Percentiles rank a stretch among this genome's conserved stretches.
Conservation (phyloP, 2,888 invertebrate species). For the Orthonychiurus folsomi region DNA sequence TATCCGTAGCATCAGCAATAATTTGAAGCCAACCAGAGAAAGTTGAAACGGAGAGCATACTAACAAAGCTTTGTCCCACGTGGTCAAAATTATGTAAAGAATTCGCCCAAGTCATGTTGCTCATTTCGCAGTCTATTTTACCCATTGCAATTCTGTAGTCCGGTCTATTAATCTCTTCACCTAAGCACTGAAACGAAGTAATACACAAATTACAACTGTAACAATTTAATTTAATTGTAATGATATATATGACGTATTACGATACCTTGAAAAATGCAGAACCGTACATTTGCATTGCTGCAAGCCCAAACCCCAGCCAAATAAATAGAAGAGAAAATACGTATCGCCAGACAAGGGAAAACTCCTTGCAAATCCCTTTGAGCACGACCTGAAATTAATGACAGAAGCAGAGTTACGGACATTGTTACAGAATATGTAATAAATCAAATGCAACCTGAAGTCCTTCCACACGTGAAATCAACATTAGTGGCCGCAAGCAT, state of each 20-base stretch:
- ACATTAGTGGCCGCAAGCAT: neutral
- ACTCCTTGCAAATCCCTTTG: neutral
- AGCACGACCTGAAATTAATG: neutral
- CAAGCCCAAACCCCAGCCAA: neutral
- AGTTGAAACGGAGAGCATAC: neutral
- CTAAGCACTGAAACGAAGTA: too few relatives aligned
- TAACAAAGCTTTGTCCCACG: neutral
- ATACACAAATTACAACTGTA: too few relatives aligned
- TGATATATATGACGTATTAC: too few relatives aligned
- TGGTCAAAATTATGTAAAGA: neutral
- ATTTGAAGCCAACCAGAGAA: neutral
- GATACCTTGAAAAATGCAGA: too few relatives aligned
- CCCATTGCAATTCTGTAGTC: neutral
- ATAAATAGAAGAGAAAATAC: neutral
- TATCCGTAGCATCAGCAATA: neutral
- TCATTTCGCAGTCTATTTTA: neutral
- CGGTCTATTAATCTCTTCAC: too few relatives aligned
- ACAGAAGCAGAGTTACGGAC: neutral
- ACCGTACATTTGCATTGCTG: neutral
- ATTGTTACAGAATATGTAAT: neutral
- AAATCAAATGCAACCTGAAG: neutral
- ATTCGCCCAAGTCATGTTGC: neutral
- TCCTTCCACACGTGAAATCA: neutral
- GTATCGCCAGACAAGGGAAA: neutral
- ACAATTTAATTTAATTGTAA: too few relatives aligned